phyloP scores from a whole-genome alignment of 2,113 vertebrate genomes.

The Hystrix brachyura region DNA sequence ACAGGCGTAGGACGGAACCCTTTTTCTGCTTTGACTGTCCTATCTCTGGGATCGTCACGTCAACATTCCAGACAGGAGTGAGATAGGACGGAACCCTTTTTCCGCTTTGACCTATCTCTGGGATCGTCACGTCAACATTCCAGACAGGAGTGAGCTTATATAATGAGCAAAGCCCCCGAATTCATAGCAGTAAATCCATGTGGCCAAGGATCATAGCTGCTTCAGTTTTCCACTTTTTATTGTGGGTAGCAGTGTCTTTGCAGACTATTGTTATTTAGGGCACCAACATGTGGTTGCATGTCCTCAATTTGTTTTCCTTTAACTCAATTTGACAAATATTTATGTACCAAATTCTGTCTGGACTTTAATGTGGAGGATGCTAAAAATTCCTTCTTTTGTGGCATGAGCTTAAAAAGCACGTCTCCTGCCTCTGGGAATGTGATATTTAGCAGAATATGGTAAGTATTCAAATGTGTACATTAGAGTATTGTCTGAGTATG shows the following conservation, averaged over 20 bases:
- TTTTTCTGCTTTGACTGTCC: conserved; percentile 6
- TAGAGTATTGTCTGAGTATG: background rate
- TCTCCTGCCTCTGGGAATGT: background rate
- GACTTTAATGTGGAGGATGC: background rate
- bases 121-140: background rate
- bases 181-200: background rate
- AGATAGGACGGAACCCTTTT: background rate
- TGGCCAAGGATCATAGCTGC: background rate
- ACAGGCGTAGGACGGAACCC: background rate
- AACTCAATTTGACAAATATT: conserved; percentile 38
- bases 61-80: background rate
- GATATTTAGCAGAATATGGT: conserved; percentile 27
- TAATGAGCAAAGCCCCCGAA: background rate
- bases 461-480: background rate
- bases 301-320: conserved; percentile 47
- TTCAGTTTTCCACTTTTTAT: conserved; percentile 40
- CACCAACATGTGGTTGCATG: background rate
- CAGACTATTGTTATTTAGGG: background rate
- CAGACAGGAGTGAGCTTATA: background rate
- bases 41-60: background rate
- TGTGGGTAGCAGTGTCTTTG: background rate
- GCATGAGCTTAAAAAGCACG: background rate
- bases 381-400: conserved; percentile 43
- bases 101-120: background rate
- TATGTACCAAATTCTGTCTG: conserved; percentile 25